Conservation (phyloP, 1,140 invertebrate species). For the Cotesia typhae region DNA sequence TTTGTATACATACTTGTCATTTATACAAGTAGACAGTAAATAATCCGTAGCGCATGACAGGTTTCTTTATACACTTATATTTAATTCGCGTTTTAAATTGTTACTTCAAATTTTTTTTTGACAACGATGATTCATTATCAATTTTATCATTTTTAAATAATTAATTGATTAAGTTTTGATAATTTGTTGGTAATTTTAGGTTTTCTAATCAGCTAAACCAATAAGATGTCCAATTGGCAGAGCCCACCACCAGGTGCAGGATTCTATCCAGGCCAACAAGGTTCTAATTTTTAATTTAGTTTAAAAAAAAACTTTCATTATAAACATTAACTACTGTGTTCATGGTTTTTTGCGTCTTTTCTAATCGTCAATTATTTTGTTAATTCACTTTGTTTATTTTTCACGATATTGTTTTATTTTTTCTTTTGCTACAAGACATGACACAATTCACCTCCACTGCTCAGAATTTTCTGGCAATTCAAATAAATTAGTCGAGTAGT, state of each 20-base stretch:
- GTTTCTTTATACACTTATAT: no score
- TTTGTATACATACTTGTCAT: no score
- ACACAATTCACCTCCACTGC: background rate
- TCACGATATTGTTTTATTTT: slow-evolving; percentile 6
- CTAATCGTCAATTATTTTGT: slow-evolving; percentile 11
- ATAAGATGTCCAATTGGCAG: slow-evolving; percentile 61
- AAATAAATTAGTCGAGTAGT: background rate
- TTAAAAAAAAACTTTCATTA: slow-evolving; percentile 30
- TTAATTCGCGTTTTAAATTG: no score
- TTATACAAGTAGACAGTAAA: no score
- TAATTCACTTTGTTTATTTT: slow-evolving; percentile 1
- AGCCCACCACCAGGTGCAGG: slow-evolving; percentile 54
- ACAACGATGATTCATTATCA: no score
- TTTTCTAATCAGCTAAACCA: slow-evolving; percentile 57
- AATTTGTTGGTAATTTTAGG: slow-evolving; percentile 47
- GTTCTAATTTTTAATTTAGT: slow-evolving; percentile 50
- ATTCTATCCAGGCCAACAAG: slow-evolving; percentile 60
- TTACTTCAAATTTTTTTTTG: no score
- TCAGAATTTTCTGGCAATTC: slow-evolving; percentile 3
- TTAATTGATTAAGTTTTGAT: background rate
- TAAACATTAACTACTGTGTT: slow-evolving; percentile 26
- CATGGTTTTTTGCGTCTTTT: slow-evolving; percentile 16
- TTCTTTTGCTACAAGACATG: background rate
- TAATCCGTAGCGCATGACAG: no score
- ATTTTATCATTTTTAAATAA: no score